Evolutionary conservation across 2,113 vertebrate genomes (phyloP), one percentile per base, ranked within the genome.

Genomic region (Apeltes quadracus): DNA sequence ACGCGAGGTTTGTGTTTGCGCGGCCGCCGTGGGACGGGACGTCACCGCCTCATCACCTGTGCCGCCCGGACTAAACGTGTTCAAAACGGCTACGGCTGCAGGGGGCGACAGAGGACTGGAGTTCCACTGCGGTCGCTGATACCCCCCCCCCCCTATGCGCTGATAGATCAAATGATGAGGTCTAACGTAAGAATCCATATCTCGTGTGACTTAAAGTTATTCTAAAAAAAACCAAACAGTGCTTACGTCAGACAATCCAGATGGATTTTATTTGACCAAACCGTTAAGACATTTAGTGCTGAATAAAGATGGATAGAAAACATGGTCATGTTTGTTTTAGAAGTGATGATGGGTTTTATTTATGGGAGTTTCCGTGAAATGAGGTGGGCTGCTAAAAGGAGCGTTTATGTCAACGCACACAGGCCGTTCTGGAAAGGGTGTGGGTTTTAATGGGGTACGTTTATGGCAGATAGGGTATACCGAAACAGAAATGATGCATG

Each of bases 91-190:
- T 20, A 22, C 16, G 14, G 51, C 29, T 70, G 71, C 63, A 91
- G 92, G 89, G 87, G 88, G 91, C 78, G 77, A 82, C 86, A 91
- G 34, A 89, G 9, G 43, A 82, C 78, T 63, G 41, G 43, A 1
- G 7, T 72, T 72, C 1, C 16, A 67, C n/a, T 23, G 13, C 53
- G 61, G 15, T 29, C 13, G 20, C 8, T 36, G 1, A 51, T 2
- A 15, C 14, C 32, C 32, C 32, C 32, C 32, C 32, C 32, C 2
- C 32, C 32, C 32, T 6, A 66, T 14, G 2, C 41, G 2, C 44
- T 61, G 13, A 34, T 53, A 38, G n/a, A 20, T 20, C 0, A 36
- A 51, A 22, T 25, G 46, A 32, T 6, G 22, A 54, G 9, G 29
- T 41, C 10, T 2, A 22, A 23, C 20, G 29, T 7, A 27, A 5